Conservation (phyloP, 2,888 invertebrate genomes). For the Lithophane leautieri region DNA sequence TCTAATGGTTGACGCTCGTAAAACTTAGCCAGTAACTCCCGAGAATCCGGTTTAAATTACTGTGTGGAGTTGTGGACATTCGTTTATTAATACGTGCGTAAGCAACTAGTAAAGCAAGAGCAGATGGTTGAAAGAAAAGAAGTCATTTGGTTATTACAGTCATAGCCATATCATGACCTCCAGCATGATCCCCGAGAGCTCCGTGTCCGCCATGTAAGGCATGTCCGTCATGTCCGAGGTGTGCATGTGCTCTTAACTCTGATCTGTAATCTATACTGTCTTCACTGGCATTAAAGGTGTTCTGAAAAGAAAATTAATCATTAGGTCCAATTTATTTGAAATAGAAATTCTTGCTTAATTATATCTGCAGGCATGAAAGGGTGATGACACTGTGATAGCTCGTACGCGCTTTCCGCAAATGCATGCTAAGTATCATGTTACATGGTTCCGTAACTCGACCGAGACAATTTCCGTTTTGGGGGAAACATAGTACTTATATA, state of each 20-base stretch:
- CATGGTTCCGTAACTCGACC: neutral
- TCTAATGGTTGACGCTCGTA: neutral
- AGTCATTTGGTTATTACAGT: constrained; percentile 74
- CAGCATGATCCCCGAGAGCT: constrained; percentile 25
- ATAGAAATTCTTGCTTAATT: neutral
- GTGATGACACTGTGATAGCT: too few species aligned
- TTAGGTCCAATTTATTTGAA: neutral
- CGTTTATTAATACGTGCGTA: constrained; percentile 4
- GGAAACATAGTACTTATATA: too few species aligned
- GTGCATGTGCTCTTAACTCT: constrained; percentile 59
- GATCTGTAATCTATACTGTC: constrained; percentile 67
- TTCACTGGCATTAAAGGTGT: constrained; percentile 69
- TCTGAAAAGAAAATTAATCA: constrained; percentile 67
- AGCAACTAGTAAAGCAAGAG: neutral
- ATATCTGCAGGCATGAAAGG: neutral
- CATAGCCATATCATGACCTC: constrained; percentile 77
- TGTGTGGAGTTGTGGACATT: neutral
- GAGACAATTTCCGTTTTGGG: neutral
- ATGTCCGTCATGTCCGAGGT: constrained; percentile 42
- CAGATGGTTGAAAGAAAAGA: constrained; percentile 10
- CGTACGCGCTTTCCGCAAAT: neutral
- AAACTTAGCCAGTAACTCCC: neutral
- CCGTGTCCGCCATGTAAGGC: constrained; percentile 37
- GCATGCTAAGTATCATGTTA: neutral
- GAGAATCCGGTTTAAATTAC: too few species aligned